Evolutionary conservation across 2,113 vertebrate species (phyloP).

Genomic region (Paratilapia polleni): DNA sequence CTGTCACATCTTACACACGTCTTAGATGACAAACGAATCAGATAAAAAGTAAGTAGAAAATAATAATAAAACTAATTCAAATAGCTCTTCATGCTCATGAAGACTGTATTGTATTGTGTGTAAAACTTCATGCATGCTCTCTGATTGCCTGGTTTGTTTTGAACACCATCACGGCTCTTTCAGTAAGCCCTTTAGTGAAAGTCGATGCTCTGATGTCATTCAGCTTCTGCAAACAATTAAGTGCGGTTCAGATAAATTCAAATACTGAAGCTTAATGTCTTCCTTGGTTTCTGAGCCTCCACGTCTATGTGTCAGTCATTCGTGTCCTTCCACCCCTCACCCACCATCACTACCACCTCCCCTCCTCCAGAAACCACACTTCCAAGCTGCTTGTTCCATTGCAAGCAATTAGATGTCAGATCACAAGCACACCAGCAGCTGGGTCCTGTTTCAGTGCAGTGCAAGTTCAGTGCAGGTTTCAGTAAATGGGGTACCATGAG

Average conservation of each 20-base stretch:
- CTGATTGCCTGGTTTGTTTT: constrained; percentile 19
- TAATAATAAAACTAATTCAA: neutral
- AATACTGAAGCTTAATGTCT: constrained; percentile 57
- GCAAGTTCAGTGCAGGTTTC: constrained; percentile 41
- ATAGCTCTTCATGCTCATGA: neutral
- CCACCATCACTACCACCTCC: neutral
- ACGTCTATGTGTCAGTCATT: constrained; percentile 56
- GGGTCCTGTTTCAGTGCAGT: constrained; percentile 65
- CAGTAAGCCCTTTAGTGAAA: constrained; percentile 38
- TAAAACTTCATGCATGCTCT: neutral
- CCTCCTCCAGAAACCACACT: constrained; percentile 56
- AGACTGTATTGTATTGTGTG: neutral
- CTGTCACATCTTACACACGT: neutral
- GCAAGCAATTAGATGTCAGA: constrained; percentile 54
- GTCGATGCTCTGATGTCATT: constrained; percentile 61
- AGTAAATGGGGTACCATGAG: constrained; percentile 50
- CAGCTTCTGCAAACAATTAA: constrained; percentile 70
- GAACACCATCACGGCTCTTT: constrained; percentile 12
- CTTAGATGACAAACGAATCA: neutral
- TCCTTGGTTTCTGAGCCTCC: constrained; percentile 38
- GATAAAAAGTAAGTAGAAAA: neutral
- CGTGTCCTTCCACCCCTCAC: neutral
- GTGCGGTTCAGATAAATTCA: constrained; percentile 47
- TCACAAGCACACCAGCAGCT: constrained; percentile 60
- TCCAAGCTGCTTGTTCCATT: constrained; percentile 63